Base-by-base conservation (phyloP, 2,113 vertebrate genomes). In the Crocuta crocuta region DNA sequence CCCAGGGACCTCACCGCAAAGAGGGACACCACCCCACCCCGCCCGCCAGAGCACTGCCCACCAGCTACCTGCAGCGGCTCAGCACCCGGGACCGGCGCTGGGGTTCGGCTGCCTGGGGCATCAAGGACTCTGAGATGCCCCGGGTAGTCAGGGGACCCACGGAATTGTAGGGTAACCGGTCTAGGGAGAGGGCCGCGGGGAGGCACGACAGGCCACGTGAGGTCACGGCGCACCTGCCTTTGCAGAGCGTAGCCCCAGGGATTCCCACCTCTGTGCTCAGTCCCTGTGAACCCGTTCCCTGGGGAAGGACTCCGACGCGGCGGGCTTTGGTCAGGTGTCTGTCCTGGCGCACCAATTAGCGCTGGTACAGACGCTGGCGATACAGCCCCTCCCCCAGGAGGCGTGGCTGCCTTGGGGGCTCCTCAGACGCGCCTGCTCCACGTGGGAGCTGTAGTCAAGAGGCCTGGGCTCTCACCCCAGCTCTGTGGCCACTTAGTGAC, bases 1-100 rank as follows among this genome's bases (percentile, higher is more conserved):
- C 45, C 45, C 23, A 15, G n/a, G 28, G 87, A 10, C 61, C 5
- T 82, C 21, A 15, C 10, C 0, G 0, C 26, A 12, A 50, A 66
- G 28, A 48, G 3, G 43, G 45, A 73, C 70, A 2, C 45, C 19
- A 7, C 1, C 50, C 5, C 23, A 8, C 4, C 31, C n/a, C 21
- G 17, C n/a, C 65, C 33, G 24, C 23, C 43, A 85, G 43, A 10
- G 2, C 35, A 0, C 0, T 0, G 16, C 74, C 19, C 2, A 4
- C 45, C 12, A 4, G 23, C 55, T 50, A 10, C 33, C 68, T n/a
- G 7, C 35, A n/a, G 39, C 0, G 7, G 19, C 85, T 58, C 45
- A 2, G 8, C 19, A 8, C 16, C 19, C 3, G 7, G 13, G n/a
- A 43, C 86, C 9, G 21, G 31, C 33, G 7, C 24, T 43, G 13